A percentile compares a stretch with the other conserved stretches of the same genome.
These are phyloP conservation scores for Martes flavigula DNA, from an alignment of 2,797 vertebrate genomes.

Conservation along the genomic window DNA sequence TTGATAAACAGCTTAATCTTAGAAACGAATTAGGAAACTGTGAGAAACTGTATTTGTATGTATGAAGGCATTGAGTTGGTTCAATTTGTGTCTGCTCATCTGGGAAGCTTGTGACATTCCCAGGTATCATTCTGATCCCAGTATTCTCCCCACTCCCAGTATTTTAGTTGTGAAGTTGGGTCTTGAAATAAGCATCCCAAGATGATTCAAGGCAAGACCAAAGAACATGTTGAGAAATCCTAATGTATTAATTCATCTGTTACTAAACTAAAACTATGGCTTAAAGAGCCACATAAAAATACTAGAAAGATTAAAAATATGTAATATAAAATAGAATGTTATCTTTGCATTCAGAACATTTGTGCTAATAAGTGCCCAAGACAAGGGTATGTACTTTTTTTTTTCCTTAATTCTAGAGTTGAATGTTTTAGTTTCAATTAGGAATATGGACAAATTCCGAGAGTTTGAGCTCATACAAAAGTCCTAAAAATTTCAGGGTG, in stretches of 20 bases:
- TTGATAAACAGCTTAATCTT: background rate
- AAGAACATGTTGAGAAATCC: background rate
- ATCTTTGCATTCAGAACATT: background rate
- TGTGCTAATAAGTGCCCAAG: background rate
- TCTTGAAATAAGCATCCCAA: slow-evolving; percentile 34
- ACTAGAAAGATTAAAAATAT: background rate
- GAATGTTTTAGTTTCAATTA: background rate
- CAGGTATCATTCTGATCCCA: background rate
- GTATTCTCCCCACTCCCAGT: background rate
- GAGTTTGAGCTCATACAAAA: background rate
- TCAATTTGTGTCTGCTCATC: background rate
- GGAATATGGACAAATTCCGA: background rate
- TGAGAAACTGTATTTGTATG: background rate
- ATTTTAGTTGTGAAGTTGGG: background rate
- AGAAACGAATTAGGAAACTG: background rate
- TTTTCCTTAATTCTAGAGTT: background rate
- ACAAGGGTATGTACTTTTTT: background rate
- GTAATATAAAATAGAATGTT: background rate
- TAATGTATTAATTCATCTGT: background rate
- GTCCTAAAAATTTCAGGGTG: background rate
- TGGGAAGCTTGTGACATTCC: background rate
- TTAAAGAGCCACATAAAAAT: background rate
- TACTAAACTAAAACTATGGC: background rate
- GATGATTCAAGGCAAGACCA: background rate
- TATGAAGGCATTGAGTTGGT: background rate